phyloP scores from a whole-genome alignment of 2,797 vertebrate species.

The Sparidentex hasta region DNA sequence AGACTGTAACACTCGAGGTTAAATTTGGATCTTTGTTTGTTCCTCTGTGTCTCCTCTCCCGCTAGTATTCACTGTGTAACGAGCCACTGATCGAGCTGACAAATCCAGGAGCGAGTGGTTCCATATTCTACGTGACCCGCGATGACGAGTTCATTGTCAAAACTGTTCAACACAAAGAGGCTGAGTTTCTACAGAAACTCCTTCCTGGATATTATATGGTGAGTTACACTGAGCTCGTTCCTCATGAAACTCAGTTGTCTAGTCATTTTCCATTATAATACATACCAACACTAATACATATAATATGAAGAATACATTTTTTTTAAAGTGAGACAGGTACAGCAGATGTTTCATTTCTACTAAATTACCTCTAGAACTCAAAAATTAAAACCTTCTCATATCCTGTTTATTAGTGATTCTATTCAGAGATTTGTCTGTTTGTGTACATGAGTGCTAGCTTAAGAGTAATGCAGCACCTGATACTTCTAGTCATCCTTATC shows the following conservation, averaged over 20 bases:
- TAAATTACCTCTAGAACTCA: neutral
- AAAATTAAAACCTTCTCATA: neutral
- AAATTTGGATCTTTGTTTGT: constrained; percentile 6
- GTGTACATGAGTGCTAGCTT: constrained; percentile 30
- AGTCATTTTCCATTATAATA: neutral
- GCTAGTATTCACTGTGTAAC: constrained; percentile 95
- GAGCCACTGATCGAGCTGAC: constrained; percentile 96
- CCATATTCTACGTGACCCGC: constrained; percentile 96
- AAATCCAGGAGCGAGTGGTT: constrained; percentile 96
- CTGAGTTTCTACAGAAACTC: constrained; percentile 97
- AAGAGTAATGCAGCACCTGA: constrained; percentile 37
- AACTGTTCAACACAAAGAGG: constrained; percentile 97
- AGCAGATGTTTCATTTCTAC: neutral
- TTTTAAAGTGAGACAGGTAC: too few relatives aligned
- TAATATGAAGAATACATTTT: neutral
- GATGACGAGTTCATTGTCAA: constrained; percentile 99
- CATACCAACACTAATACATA: neutral
- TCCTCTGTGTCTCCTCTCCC: constrained; percentile 18
- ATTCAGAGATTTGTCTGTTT: constrained; percentile 6
- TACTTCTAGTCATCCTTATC: constrained; percentile 63
- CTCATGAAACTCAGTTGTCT: neutral
- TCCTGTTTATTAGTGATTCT: neutral
- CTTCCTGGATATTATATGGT: constrained; percentile 99
- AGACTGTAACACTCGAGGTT: neutral
- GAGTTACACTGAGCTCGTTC: constrained; percentile 42